These are phyloP conservation scores for Epinotia nisella DNA, from an alignment of 2,888 invertebrate species.

Conservation along the genomic window DNA sequence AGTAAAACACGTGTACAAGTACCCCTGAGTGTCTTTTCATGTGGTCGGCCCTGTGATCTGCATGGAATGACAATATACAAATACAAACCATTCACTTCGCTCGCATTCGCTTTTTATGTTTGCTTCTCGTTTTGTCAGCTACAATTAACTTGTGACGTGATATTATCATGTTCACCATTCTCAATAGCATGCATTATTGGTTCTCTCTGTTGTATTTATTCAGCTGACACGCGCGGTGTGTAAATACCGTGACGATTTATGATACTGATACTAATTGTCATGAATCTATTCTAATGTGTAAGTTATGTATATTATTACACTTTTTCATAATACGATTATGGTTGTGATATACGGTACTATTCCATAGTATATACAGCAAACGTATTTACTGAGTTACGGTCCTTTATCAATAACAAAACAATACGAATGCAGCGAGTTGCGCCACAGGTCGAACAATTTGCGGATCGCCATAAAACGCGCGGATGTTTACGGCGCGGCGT, in stretches of 20 bases:
- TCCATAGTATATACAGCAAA: too few species aligned
- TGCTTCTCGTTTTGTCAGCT: constrained; percentile 5
- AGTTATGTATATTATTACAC: too few species aligned
- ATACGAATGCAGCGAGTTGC: constrained; percentile 7
- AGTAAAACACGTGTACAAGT: background rate
- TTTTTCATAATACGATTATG: background rate
- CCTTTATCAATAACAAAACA: background rate
- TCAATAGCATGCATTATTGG: background rate
- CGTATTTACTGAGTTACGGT: background rate
- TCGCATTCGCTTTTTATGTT: background rate
- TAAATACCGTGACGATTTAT: constrained; percentile 11
- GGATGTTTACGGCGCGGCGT: constrained; percentile 24
- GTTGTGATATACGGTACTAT: too few species aligned
- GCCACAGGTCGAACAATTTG: constrained; percentile 21
- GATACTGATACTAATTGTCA: background rate
- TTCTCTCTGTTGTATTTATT: constrained; percentile 10
- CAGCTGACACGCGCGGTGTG: constrained; percentile 8
- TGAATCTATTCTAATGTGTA: background rate
- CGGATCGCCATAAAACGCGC: constrained; percentile 29
- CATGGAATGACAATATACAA: background rate
- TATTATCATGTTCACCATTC: background rate
- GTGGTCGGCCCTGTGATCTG: background rate
- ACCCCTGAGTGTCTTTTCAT: background rate
- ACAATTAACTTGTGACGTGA: constrained; percentile 10
- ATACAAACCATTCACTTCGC: background rate